phyloP scores from a whole-genome alignment of 2,113 vertebrate species.

The Porphyrio hochstetteri region DNA sequence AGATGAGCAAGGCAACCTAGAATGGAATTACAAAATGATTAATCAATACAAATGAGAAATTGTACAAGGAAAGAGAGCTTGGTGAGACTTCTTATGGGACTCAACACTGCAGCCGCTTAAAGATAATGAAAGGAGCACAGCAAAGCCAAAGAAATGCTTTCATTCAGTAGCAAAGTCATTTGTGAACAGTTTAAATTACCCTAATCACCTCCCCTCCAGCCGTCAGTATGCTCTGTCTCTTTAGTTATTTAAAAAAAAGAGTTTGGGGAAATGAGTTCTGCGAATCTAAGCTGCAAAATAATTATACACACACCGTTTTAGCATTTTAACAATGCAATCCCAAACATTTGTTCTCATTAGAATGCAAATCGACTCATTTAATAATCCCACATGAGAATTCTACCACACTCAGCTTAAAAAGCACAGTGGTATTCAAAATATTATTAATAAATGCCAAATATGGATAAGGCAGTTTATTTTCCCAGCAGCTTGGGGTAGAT shows the following conservation, averaged over 20 bases:
- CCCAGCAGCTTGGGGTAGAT: conserved; percentile 73
- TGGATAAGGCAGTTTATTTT: conserved; percentile 74
- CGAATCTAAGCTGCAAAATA: conserved; percentile 87
- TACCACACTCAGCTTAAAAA: conserved; percentile 82
- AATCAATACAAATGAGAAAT: conserved; percentile 89
- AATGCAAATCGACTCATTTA: conserved; percentile 89
- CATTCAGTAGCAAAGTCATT: conserved; percentile 80
- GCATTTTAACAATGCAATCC: conserved; percentile 94
- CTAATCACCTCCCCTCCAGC: conserved; percentile 85
- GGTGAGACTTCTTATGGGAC: conserved; percentile 78
- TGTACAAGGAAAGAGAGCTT: conserved; percentile 78
- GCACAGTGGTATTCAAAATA: conserved; percentile 85
- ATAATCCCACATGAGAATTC: conserved; percentile 89
- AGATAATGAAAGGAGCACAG: conserved; percentile 80
- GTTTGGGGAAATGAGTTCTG: conserved; percentile 85
- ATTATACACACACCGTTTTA: conserved; percentile 86
- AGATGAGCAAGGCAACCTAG: conserved; percentile 84
- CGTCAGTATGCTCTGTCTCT: conserved; percentile 77
- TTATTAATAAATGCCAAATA: conserved; percentile 84
- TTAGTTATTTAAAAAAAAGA: conserved; percentile 81
- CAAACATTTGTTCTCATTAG: conserved; percentile 91
- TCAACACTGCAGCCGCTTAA: conserved; percentile 68
- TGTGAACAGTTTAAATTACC: conserved; percentile 85
- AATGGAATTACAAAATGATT: conserved; percentile 89
- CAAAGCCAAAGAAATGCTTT: conserved; percentile 80